Percentiles rank a stretch among this genome's conserved stretches.
phyloP scores from a whole-genome alignment of 2,888 invertebrate species.

The Rhorus exstirpatorius region DNA sequence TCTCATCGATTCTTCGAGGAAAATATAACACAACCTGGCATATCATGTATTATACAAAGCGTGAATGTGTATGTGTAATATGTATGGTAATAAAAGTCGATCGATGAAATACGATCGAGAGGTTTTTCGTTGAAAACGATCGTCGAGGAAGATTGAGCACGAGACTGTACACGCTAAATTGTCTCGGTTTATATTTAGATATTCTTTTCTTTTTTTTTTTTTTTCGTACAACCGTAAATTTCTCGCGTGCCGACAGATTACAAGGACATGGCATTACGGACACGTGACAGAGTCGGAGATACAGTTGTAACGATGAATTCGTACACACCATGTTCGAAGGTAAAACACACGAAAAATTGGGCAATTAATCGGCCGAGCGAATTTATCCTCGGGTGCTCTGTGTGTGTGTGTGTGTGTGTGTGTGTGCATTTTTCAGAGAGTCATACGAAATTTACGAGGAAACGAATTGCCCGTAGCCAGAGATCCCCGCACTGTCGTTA shows the following conservation, averaged over 20 bases:
- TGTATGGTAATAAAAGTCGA: not conserved
- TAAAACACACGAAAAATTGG: slow-evolving; percentile 47
- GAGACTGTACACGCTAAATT: slow-evolving; percentile 11
- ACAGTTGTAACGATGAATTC: not conserved
- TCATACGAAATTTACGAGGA: slow-evolving; percentile 49
- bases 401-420: too few species aligned
- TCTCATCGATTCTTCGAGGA: slow-evolving; percentile 8
- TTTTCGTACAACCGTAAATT: slow-evolving; percentile 25
- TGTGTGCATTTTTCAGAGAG: too few species aligned
- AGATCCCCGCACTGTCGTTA: slow-evolving; percentile 12
- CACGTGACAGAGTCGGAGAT: not conserved
- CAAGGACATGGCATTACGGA: slow-evolving; percentile 23
- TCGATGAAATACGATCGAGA: slow-evolving; percentile 9
- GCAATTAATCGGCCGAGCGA: slow-evolving; percentile 39
- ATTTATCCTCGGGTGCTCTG: slow-evolving; percentile 39
- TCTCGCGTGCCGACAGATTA: not conserved
- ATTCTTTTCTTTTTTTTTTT: too few species aligned
- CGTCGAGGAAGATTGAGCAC: slow-evolving; percentile 32
- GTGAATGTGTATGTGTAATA: too few species aligned
- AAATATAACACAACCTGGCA: not conserved
- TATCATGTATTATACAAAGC: too few species aligned
- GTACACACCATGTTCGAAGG: not conserved
- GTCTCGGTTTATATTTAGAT: slow-evolving; percentile 16
- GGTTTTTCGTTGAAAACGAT: slow-evolving; percentile 1
- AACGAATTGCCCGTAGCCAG: slow-evolving; percentile 13